A percentile compares a stretch with the other conserved stretches of the same genome.
phyloP scores from a whole-genome alignment of 2,797 vertebrate species.

The Aplochiton taeniatus region DNA sequence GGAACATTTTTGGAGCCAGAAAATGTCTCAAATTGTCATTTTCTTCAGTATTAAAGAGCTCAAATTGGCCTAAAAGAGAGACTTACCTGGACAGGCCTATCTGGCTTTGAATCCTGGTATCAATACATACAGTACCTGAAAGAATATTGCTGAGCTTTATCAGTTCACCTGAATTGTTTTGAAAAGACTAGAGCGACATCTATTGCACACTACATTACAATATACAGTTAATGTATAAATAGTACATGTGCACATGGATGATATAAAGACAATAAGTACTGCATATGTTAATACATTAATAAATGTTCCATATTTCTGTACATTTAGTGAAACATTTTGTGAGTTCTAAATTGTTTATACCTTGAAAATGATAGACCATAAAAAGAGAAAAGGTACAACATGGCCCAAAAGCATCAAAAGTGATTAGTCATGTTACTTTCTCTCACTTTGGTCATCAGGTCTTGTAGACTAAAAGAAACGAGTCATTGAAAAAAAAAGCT shows the following conservation, averaged over 20 bases:
- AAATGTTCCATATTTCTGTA: slow-evolving; percentile 47
- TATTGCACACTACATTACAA: slow-evolving; percentile 75
- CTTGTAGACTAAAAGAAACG: slow-evolving; percentile 35
- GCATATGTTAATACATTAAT: slow-evolving; percentile 35
- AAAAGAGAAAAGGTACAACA: slow-evolving; percentile 59
- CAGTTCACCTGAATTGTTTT: slow-evolving; percentile 38
- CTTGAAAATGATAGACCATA: slow-evolving; percentile 37
- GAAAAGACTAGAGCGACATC: slow-evolving; percentile 45
- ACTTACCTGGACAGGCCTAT: slow-evolving; percentile 6
- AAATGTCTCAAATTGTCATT: too few species aligned
- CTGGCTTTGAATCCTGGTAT: too few species aligned
- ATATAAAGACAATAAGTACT: slow-evolving; percentile 33
- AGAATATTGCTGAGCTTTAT: slow-evolving; percentile 29
- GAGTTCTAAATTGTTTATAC: slow-evolving; percentile 8
- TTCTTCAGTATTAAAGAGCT: too few species aligned
- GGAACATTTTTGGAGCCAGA: too few species aligned
- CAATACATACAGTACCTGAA: too few species aligned
- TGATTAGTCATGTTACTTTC: slow-evolving; percentile 35
- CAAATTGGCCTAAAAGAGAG: too few species aligned
- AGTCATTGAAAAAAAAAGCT: slow-evolving; percentile 57
- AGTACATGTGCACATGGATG: slow-evolving; percentile 52
- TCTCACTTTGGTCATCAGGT: slow-evolving; percentile 38
- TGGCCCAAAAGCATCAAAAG: slow-evolving; percentile 44
- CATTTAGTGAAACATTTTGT: slow-evolving; percentile 19
- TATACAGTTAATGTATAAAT: slow-evolving; percentile 76